These are phyloP conservation scores for Abrostola tripartita DNA, from an alignment of 2,888 invertebrate genomes.

Conservation along the genomic window DNA sequence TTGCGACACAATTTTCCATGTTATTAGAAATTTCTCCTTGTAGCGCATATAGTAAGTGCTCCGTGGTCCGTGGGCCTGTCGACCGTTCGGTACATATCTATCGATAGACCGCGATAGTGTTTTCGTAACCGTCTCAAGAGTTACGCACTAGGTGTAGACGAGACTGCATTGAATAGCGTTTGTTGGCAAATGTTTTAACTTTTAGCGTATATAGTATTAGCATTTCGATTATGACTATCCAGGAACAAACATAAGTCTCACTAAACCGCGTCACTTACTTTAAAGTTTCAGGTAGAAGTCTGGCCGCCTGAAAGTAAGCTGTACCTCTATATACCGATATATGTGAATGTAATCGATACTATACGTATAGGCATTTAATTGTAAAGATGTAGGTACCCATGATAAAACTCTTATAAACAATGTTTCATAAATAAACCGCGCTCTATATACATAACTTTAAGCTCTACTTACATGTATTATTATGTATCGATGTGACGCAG, in stretches of 20 bases:
- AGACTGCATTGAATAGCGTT: constrained; percentile 2
- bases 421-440: constrained; percentile 15
- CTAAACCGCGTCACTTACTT: no score
- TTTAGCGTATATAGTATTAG: neutral
- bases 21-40: constrained; percentile 27
- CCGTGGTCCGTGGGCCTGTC: constrained; percentile 19
- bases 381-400: neutral
- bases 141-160: constrained; percentile 31
- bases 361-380: no score
- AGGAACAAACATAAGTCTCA: no score
- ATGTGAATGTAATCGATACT: no score
- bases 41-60: constrained; percentile 13
- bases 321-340: no score
- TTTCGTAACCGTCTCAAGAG: constrained; percentile 41
- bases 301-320: no score
- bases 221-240: no score
- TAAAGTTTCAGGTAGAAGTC: no score
- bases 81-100: constrained; percentile 52
- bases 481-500: constrained; percentile 5
- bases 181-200: neutral
- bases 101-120: constrained; percentile 52
- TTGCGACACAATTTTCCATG: constrained; percentile 10
- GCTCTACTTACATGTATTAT: neutral
- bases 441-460: constrained; percentile 27
- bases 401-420: neutral